Evolutionary conservation across 2,888 invertebrate genomes (phyloP).

Genomic region (Acronicta psi): DNA sequence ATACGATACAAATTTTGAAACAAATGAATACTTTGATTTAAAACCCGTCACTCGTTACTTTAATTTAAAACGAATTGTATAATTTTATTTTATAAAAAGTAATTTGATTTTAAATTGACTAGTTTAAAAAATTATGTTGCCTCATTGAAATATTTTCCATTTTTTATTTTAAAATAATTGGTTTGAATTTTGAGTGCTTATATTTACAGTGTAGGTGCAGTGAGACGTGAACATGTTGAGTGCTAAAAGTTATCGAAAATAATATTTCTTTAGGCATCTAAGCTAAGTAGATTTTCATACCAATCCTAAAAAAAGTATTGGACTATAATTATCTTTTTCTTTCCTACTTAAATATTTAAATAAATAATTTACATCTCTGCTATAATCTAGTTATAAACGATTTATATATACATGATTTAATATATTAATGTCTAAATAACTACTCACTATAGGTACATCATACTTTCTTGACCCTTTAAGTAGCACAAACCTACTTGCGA

Average conservation of each 20-base stretch:
- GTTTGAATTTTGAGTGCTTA: constrained; percentile 3
- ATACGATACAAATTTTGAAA: too few relatives aligned
- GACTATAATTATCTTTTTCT: neutral
- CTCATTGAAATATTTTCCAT: constrained; percentile 25
- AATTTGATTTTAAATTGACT: neutral
- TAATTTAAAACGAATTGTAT: neutral
- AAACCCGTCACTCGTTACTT: neutral
- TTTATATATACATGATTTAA: neutral
- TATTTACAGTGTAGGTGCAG: constrained; percentile 30
- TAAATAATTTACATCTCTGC: constrained; percentile 12
- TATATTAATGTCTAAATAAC: neutral
- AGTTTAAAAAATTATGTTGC: neutral
- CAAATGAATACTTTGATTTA: too few relatives aligned
- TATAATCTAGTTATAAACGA: constrained; percentile 2
- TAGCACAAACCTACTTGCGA: too few relatives aligned
- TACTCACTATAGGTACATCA: too few relatives aligned
- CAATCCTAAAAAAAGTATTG: neutral
- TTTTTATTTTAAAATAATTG: neutral
- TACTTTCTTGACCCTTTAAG: too few relatives aligned
- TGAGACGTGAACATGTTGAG: neutral
- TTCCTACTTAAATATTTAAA: neutral
- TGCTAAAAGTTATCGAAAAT: neutral
- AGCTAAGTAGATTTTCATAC: neutral
- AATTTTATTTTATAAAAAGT: neutral
- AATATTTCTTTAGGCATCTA: neutral